Evolutionary conservation across 2,797 vertebrate species (phyloP).

Genomic region (Peromyscus attwateri): DNA sequence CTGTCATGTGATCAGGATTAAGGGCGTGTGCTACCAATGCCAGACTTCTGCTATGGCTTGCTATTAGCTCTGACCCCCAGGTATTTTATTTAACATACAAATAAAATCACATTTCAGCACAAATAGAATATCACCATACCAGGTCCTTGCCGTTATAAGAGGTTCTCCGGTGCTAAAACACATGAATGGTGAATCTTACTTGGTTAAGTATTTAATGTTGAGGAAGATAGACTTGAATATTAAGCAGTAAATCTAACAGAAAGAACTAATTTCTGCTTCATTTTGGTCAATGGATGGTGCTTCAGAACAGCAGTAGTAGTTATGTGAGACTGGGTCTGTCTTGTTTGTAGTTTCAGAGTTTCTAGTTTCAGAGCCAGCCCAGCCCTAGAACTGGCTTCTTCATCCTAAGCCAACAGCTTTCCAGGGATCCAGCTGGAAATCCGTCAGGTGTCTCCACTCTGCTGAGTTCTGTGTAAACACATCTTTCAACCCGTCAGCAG

Average conservation of each 20-base stretch:
- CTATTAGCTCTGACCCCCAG: too few relatives aligned
- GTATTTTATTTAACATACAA: too few relatives aligned
- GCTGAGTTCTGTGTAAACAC: not conserved
- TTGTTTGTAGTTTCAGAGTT: too few relatives aligned
- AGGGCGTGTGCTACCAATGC: too few relatives aligned
- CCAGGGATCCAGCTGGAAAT: not conserved
- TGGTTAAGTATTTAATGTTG: not conserved
- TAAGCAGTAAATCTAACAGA: not conserved
- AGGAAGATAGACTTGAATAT: not conserved
- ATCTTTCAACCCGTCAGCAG: not conserved
- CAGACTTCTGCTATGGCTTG: too few relatives aligned
- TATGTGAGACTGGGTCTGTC: not conserved
- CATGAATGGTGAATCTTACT: not conserved
- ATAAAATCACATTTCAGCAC: too few relatives aligned
- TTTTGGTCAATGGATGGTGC: not conserved
- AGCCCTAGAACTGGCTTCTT: not conserved
- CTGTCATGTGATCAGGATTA: too few relatives aligned
- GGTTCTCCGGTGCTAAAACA: not conserved
- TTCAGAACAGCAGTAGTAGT: not conserved
- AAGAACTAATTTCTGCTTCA: not conserved
- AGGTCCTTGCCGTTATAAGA: not conserved
- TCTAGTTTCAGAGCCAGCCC: not conserved
- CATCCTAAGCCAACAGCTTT: not conserved
- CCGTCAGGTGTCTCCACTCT: not conserved
- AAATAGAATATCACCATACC: too few relatives aligned